Evolutionary conservation across 2,797 vertebrate species (phyloP).

Genomic region (Xyrichtys novacula): DNA sequence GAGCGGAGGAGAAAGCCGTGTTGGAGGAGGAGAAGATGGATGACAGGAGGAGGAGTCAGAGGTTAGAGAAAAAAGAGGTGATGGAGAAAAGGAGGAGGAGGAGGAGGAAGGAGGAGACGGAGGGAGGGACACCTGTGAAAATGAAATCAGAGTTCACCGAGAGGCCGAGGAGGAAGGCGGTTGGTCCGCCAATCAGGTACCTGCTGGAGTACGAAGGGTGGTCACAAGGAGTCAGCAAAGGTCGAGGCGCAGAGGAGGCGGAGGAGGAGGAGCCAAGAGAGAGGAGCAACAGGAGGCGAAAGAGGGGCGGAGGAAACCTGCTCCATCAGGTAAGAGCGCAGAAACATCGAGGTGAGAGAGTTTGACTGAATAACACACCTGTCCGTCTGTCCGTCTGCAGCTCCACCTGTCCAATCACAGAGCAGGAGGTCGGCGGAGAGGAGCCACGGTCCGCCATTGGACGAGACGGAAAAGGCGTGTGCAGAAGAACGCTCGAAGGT

Average conservation of each 20-base stretch:
- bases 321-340: slow-evolving; percentile 15
- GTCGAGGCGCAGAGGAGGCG: neutral
- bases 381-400: slow-evolving; percentile 10
- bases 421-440: neutral
- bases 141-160: neutral
- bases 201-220: slow-evolving; percentile 26
- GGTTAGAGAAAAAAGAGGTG: neutral
- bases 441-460: neutral
- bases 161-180: slow-evolving; percentile 24
- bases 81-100: neutral
- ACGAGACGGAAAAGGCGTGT: neutral
- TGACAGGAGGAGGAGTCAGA: no score
- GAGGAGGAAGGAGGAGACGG: neutral
- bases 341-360: neutral
- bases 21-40: no score
- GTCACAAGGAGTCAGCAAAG: slow-evolving; percentile 6
- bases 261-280: no score
- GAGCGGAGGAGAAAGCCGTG: neutral
- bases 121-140: neutral
- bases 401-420: slow-evolving; percentile 14
- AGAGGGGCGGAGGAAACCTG: neutral
- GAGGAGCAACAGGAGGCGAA: neutral
- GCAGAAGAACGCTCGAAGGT: neutral
- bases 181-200: slow-evolving; percentile 35
- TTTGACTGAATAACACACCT: neutral